Percentiles rank a stretch among this genome's conserved stretches.
These are phyloP conservation scores for Callipepla squamata DNA, from an alignment of 2,113 vertebrate species.

Conservation along the genomic window DNA sequence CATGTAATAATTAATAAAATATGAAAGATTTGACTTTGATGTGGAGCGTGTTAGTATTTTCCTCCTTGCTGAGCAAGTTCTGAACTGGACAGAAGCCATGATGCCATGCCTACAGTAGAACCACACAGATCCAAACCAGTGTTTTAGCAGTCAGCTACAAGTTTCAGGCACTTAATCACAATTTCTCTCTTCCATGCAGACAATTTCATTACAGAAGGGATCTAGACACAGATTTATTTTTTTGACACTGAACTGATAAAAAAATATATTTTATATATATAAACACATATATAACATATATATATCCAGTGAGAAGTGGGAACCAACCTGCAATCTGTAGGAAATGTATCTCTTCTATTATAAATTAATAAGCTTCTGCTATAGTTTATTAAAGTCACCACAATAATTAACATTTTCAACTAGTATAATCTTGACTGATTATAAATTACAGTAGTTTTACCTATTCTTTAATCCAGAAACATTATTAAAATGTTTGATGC, in stretches of 20 bases:
- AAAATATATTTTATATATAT: background rate
- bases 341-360: background rate
- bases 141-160: background rate
- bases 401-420: slow-evolving; percentile 65
- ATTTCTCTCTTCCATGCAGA: background rate
- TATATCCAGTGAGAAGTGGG: background rate
- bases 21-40: slow-evolving; percentile 1
- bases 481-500: slow-evolving; percentile 79
- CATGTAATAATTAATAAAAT: slow-evolving; percentile 12
- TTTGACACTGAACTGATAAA: background rate
- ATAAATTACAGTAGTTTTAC: slow-evolving; percentile 71
- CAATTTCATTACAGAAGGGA: background rate
- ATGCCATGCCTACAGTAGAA: background rate
- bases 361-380: slow-evolving; percentile 44
- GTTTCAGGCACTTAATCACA: background rate
- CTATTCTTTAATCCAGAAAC: slow-evolving; percentile 79
- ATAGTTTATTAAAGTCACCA: slow-evolving; percentile 46
- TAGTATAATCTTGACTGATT: slow-evolving; percentile 42
- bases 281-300: background rate
- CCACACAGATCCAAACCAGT: rapidly evolving
- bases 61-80: background rate
- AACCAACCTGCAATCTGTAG: slow-evolving; percentile 8
- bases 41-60: background rate
- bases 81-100: background rate
- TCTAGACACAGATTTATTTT: background rate